Conservation (phyloP, 2,113 vertebrate genomes). For the Sturnira hondurensis region DNA sequence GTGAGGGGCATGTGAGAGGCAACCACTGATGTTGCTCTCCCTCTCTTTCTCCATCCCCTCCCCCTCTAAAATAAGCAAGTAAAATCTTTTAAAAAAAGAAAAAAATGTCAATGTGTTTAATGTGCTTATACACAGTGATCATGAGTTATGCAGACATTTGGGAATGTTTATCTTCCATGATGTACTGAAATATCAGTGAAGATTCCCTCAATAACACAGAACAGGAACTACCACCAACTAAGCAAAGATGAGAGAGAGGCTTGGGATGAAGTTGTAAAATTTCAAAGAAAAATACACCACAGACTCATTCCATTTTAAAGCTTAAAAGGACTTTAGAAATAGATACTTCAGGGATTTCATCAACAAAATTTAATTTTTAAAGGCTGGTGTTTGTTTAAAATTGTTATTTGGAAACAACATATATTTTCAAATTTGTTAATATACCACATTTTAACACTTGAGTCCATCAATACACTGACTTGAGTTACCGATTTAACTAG, state of each 20-base stretch:
- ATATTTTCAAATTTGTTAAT: background rate
- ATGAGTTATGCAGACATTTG: background rate
- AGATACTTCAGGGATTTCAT: background rate
- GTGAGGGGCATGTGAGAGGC: too few relatives aligned
- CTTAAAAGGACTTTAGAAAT: background rate
- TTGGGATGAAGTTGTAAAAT: background rate
- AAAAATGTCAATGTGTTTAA: background rate
- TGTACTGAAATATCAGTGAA: background rate
- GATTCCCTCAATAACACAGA: background rate
- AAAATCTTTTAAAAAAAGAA: background rate
- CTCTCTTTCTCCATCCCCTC: too few relatives aligned
- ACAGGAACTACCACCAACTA: background rate
- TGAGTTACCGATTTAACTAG: background rate
- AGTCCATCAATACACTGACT: background rate
- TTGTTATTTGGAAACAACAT: background rate
- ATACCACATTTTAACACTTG: background rate
- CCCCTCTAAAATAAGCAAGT: too few relatives aligned
- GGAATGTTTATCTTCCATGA: background rate
- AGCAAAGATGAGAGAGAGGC: background rate
- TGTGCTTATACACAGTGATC: background rate
- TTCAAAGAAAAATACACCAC: background rate
- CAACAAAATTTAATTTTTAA: background rate
- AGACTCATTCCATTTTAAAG: background rate
- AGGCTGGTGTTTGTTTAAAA: background rate
- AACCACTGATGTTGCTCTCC: too few relatives aligned